A percentile compares a stretch with the other conserved stretches of the same genome.
Evolutionary conservation across 2,113 vertebrate species (phyloP).

Genomic region (Mungos mungo): DNA sequence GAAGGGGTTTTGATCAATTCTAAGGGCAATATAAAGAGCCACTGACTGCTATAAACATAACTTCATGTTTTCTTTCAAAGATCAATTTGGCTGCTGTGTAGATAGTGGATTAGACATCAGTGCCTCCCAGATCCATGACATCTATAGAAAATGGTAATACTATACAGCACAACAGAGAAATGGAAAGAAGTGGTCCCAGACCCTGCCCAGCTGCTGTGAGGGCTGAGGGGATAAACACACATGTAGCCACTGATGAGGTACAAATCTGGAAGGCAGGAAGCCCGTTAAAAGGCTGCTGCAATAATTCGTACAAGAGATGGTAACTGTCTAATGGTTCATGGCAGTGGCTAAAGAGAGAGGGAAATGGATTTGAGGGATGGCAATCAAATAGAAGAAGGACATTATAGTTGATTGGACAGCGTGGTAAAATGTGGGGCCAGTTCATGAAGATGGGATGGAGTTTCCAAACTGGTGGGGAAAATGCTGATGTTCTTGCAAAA

Average conservation of each 20-base stretch:
- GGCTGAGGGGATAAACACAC: neutral
- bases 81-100: neutral
- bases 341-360: neutral
- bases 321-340: neutral
- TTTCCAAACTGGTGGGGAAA: neutral
- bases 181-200: neutral
- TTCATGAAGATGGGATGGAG: neutral
- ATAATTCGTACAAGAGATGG: neutral
- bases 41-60: neutral
- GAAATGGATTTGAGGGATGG: neutral
- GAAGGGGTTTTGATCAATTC: constrained; percentile 27
- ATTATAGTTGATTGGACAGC: neutral
- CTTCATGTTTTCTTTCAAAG: neutral
- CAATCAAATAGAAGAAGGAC: neutral
- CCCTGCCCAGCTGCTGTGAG: neutral
- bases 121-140: neutral
- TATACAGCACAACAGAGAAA: neutral
- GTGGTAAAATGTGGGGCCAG: neutral
- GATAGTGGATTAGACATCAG: neutral
- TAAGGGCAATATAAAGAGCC: neutral
- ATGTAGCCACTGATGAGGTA: neutral
- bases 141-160: neutral
- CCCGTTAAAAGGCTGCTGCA: neutral
- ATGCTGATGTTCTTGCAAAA: neutral
- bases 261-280: neutral